Percentiles rank a stretch among this genome's conserved stretches.
Conservation (phyloP, 2,797 vertebrate species). For the Leuciscus waleckii region DNA sequence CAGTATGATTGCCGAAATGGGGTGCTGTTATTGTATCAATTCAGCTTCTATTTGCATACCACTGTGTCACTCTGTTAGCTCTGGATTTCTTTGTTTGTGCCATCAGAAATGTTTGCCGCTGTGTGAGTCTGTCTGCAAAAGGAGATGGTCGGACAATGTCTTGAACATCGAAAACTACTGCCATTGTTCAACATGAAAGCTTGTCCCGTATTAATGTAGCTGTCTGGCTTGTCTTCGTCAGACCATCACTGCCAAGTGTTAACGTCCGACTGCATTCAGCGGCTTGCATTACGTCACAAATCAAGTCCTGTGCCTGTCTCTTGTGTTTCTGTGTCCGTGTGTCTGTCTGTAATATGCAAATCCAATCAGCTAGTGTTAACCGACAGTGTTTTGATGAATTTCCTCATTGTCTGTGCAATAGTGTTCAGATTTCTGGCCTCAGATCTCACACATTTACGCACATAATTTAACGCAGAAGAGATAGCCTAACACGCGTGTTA, state of each 20-base stretch:
- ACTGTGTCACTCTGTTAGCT: slow-evolving; percentile 56
- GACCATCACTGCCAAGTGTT: slow-evolving; percentile 51
- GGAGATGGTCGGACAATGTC: not conserved
- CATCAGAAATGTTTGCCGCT: slow-evolving; percentile 21
- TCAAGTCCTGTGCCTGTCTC: slow-evolving; percentile 48
- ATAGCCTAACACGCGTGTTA: slow-evolving; percentile 30
- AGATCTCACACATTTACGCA: slow-evolving; percentile 7
- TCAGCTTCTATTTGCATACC: slow-evolving; percentile 44
- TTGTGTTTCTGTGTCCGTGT: not conserved
- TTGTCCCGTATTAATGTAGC: slow-evolving; percentile 22
- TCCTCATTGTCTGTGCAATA: slow-evolving; percentile 31
- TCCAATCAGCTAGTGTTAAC: slow-evolving; percentile 52
- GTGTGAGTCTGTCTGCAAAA: not conserved
- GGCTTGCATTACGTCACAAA: slow-evolving; percentile 37
- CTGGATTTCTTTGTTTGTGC: slow-evolving; percentile 48
- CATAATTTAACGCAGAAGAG: slow-evolving; percentile 21
- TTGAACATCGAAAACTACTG: slow-evolving; percentile 2
- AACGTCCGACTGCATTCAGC: slow-evolving; percentile 17
- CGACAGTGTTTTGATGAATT: slow-evolving; percentile 49
- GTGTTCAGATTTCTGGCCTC: slow-evolving; percentile 41
- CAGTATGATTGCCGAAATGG: slow-evolving; percentile 33
- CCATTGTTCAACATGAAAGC: slow-evolving; percentile 27
- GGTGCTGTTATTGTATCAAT: slow-evolving; percentile 42
- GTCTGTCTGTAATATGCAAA: slow-evolving; percentile 37
- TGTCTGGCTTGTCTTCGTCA: slow-evolving; percentile 20